phyloP scores from a whole-genome alignment of 2,888 invertebrate genomes.

The Rhopalosiphum nymphaeae region DNA sequence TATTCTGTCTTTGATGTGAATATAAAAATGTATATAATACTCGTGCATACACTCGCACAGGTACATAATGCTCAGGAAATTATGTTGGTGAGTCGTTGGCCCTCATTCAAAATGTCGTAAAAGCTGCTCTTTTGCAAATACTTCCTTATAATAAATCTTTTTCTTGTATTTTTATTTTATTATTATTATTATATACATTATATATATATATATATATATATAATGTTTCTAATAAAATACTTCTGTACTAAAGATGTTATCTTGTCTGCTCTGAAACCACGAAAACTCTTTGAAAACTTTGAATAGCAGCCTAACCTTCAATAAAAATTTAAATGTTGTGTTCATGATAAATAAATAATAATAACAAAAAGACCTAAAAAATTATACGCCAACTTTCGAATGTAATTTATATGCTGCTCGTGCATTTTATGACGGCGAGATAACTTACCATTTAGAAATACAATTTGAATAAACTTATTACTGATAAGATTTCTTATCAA shows the following conservation, averaged over 20 bases:
- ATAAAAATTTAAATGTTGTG: constrained; percentile 48
- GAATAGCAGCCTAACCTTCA: constrained; percentile 1
- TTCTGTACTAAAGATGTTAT: constrained; percentile 24
- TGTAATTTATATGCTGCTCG: constrained; percentile 21
- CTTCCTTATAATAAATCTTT: constrained; percentile 53
- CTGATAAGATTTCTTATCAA: constrained; percentile 21
- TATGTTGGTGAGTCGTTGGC: constrained; percentile 47
- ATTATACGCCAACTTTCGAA: constrained; percentile 31
- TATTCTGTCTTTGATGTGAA: constrained; percentile 64
- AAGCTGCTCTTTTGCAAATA: constrained; percentile 61
- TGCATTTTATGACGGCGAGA: constrained; percentile 16
- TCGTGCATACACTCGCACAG: not conserved
- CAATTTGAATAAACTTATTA: constrained; percentile 42
- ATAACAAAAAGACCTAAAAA: constrained; percentile 18
- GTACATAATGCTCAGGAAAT: constrained; percentile 58
- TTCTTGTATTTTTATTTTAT: constrained; percentile 37
- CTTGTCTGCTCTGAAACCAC: constrained; percentile 19
- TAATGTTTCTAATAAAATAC: constrained; percentile 39
- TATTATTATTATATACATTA: constrained; percentile 31
- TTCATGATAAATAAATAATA: constrained; percentile 50
- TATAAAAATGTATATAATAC: constrained; percentile 61
- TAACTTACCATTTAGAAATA: constrained; percentile 5
- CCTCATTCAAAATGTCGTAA: constrained; percentile 60
- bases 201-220: too few relatives aligned
- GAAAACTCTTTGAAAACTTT: constrained; percentile 53